Base-by-base conservation (phyloP, 2,113 vertebrate genomes). In the Theristicus caerulescens region DNA sequence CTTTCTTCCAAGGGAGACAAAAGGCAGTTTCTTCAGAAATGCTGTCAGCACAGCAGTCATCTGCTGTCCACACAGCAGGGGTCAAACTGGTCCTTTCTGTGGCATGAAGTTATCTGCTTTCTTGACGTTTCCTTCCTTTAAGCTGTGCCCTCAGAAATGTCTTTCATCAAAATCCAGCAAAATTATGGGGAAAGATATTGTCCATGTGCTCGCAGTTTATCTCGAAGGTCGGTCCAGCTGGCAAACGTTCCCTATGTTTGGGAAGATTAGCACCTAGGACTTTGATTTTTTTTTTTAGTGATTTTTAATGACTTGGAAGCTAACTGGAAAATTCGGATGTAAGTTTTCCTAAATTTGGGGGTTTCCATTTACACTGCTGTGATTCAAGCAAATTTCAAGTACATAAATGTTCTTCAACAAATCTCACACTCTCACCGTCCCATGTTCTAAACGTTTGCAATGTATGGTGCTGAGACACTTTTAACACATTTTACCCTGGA, bases 31-130 rank as follows among this genome's bases (percentile, higher is more conserved):
- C 38, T 71, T 73, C 59, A 82, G 55, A 49, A 70, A 16, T 0
- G 2, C 34, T 46, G 22, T 38, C 34, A 77, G 67, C 40, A 46
- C 34, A 47, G 17, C 31, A 52, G 46, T 38, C 0, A 0, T 32
- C 32, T 46, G 65, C 42, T 82, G 66, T 16, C 44, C 49, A 27
- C 38, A 14, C 21, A 65, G 20, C 24, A 64, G 52, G 19, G 47
- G 31, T 58, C 51, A 81, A 19, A 36, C 9, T 6, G 26, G 42
- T 26, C 52, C 47, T 76, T 83, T 18, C 42, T 22, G 29, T 47
- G 38, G 10, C 31, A 17, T 7, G 26, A 46, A 19, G 18, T 49
- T 80, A 55, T 21, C 55, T 51, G 38, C 10, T 13, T 44, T 24
- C 29, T 16, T 21, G 27, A 32, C 2, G 1, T 10, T 36, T 78